Conservation (phyloP, 2,113 vertebrate genomes). For the Cranoglanis bouderius region DNA sequence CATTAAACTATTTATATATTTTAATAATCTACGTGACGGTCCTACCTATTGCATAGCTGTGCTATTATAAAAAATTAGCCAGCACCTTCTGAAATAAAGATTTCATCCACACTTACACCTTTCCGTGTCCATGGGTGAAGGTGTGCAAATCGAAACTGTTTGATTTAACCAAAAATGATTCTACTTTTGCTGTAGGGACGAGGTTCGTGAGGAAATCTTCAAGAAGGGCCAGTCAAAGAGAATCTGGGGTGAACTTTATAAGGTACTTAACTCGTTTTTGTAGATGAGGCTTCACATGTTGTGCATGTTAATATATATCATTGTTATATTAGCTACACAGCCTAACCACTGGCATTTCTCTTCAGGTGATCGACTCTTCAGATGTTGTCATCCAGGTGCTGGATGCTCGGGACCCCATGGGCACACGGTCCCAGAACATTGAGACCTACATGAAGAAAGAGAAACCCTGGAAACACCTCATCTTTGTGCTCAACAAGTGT, state of each 20-base stretch:
- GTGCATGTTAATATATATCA: background rate
- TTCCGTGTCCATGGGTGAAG: background rate
- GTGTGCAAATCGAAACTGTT: background rate
- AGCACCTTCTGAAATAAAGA: background rate
- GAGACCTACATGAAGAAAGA: constrained; percentile 95
- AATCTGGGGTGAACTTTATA: constrained; percentile 99
- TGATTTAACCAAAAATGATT: background rate
- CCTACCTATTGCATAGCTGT: background rate
- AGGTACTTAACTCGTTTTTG: constrained; percentile 71
- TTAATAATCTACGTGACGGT: background rate
- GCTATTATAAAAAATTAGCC: background rate
- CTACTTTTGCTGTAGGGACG: constrained; percentile 72
- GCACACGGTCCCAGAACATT: constrained; percentile 91
- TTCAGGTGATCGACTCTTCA: constrained; percentile 94
- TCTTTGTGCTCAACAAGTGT: constrained; percentile 98
- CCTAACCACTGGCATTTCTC: background rate
- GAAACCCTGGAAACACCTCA: constrained; percentile 95
- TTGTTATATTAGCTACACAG: background rate
- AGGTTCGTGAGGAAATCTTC: constrained; percentile 91
- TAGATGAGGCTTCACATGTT: background rate
- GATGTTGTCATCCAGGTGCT: constrained; percentile 98
- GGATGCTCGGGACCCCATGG: constrained; percentile 93
- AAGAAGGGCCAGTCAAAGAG: constrained; percentile 97
- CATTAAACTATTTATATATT: background rate
- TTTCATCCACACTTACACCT: background rate